Evolutionary conservation across 2,797 vertebrate genomes (phyloP).

Genomic region (Crypturellus tataupa): DNA sequence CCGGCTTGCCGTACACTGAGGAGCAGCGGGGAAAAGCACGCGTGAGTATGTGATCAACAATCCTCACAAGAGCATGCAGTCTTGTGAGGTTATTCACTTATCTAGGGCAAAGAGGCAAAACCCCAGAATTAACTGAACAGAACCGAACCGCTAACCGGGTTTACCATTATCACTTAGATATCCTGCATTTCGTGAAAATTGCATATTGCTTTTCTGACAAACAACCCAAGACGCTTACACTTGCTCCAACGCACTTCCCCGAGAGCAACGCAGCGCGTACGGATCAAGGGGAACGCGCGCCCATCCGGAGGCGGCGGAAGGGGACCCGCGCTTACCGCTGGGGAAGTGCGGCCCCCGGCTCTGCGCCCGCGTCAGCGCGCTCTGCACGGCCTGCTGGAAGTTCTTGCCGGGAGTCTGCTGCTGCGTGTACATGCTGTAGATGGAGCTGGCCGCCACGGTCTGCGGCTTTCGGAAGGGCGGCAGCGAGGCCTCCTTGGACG

Average conservation of each 20-base stretch:
- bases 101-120: neutral
- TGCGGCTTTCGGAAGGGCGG: constrained; percentile 89
- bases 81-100: neutral
- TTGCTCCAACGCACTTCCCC: neutral
- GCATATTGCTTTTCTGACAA: neutral
- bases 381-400: constrained; percentile 86
- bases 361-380: constrained; percentile 84
- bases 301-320: neutral
- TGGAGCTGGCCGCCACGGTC: constrained; percentile 91
- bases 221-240: neutral
- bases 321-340: constrained; percentile 84
- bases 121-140: neutral
- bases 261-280: neutral
- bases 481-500: constrained; percentile 86
- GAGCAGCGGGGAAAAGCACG: neutral
- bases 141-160: neutral
- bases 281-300: neutral
- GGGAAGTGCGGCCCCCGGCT: constrained; percentile 86
- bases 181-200: neutral
- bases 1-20: constrained; percentile 94
- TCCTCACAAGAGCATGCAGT: neutral
- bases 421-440: constrained; percentile 97
- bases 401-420: constrained; percentile 85
- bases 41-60: neutral
- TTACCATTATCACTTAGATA: neutral